Percentiles rank a stretch among this genome's conserved stretches.
Evolutionary conservation across 1,140 invertebrate genomes (phyloP).

Genomic region (Tetraneura akinire): DNA sequence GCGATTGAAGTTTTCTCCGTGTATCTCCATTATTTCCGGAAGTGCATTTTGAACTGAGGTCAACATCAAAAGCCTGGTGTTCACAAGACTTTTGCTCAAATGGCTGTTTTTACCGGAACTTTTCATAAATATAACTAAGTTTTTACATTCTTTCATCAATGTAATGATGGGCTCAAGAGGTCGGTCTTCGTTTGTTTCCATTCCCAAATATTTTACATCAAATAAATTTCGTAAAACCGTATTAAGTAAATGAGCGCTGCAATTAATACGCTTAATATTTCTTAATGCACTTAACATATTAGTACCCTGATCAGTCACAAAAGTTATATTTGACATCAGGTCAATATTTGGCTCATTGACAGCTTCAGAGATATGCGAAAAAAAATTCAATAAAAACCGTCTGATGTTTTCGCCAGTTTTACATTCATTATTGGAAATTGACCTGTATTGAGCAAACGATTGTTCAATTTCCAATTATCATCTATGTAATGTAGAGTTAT

Average conservation of each 20-base stretch:
- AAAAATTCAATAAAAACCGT: not conserved
- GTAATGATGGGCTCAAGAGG: too few species aligned
- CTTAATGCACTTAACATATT: too few species aligned
- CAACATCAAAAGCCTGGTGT: conserved; percentile 8
- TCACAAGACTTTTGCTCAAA: not conserved
- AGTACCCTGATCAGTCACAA: not conserved
- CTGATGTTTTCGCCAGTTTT: not conserved
- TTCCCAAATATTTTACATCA: too few species aligned
- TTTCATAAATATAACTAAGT: too few species aligned
- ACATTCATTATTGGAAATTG: not conserved
- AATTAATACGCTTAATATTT: too few species aligned
- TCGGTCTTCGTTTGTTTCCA: too few species aligned
- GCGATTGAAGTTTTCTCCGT: not conserved
- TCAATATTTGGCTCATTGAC: not conserved
- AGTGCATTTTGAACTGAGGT: conserved; percentile 1
- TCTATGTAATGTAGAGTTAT: not conserved
- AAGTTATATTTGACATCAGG: not conserved
- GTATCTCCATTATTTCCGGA: conserved; percentile 7
- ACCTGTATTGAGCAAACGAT: not conserved
- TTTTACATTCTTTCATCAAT: too few species aligned
- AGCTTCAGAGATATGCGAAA: not conserved
- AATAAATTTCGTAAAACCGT: too few species aligned
- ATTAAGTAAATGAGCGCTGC: too few species aligned
- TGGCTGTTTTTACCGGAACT: too few species aligned
- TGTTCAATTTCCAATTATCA: not conserved